phyloP scores from a whole-genome alignment of 2,797 vertebrate species.

The Antennarius maculatus region DNA sequence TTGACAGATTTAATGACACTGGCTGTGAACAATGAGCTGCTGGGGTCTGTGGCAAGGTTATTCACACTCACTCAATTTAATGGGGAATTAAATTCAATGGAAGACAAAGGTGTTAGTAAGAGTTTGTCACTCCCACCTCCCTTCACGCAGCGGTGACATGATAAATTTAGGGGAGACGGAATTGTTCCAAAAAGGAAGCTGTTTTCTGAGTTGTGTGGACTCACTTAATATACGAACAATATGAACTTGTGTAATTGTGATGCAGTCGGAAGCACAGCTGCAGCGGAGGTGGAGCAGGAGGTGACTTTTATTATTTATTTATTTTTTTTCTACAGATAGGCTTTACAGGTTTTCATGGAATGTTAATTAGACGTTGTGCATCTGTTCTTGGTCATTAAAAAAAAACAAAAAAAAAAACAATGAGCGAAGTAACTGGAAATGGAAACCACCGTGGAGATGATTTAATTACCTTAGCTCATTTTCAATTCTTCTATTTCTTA shows the following conservation, averaged over 20 bases:
- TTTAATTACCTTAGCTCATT: conserved; percentile 35
- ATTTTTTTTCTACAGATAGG: conserved; percentile 39
- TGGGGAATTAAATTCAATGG: conserved; percentile 75
- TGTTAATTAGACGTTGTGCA: conserved; percentile 56
- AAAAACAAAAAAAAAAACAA: not conserved
- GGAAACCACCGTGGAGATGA: conserved; percentile 19
- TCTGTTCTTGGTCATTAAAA: conserved; percentile 28
- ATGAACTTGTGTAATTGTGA: conserved; percentile 17
- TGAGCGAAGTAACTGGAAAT: conserved; percentile 19
- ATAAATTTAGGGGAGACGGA: not conserved
- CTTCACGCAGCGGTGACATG: conserved; percentile 26
- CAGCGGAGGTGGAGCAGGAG: not conserved
- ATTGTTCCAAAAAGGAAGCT: conserved; percentile 28
- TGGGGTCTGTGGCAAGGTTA: conserved; percentile 55
- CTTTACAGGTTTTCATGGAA: conserved; percentile 51
- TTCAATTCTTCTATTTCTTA: conserved; percentile 20
- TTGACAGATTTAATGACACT: conserved; percentile 80
- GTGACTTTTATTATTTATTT: conserved; percentile 29
- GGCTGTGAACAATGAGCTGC: conserved; percentile 65
- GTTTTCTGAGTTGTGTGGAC: conserved; percentile 7
- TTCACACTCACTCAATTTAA: conserved; percentile 76
- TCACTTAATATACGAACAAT: conserved; percentile 21
- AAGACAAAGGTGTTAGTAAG: conserved; percentile 63
- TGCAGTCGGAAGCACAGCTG: conserved; percentile 1
- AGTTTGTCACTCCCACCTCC: conserved; percentile 54